Conservation (phyloP, 2,113 vertebrate species). For the Petromus typicus region DNA sequence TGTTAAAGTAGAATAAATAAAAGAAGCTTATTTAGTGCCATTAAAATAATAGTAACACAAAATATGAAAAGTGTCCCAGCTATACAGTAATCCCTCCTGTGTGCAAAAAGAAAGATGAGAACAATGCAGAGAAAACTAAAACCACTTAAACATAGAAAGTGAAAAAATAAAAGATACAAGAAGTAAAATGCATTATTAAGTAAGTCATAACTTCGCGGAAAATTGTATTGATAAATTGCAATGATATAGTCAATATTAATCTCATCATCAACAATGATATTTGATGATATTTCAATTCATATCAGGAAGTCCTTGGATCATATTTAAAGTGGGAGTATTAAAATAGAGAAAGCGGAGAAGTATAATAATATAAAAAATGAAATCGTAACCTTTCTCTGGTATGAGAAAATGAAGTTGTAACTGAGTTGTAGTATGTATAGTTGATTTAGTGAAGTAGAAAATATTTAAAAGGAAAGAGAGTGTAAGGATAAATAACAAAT, state of each 20-base stretch:
- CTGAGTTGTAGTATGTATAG: no score
- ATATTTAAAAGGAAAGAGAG: no score
- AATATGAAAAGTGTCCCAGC: background rate
- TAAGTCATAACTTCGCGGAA: background rate
- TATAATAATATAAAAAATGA: background rate
- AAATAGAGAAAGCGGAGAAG: background rate
- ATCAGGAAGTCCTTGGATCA: background rate
- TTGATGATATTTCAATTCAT: no score
- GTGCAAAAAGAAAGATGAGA: background rate
- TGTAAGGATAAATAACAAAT: no score
- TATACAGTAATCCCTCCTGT: background rate
- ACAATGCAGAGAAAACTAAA: background rate
- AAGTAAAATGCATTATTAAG: background rate
- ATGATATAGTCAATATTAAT: background rate
- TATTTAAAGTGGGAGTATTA: background rate
- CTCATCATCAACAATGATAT: background rate
- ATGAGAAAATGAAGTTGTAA: no score
- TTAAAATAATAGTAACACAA: background rate
- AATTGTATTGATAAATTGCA: background rate
- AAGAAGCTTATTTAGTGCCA: background rate
- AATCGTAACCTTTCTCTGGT: no score
- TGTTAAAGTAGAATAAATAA: background rate
- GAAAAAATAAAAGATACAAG: background rate
- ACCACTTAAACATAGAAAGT: background rate
- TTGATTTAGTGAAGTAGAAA: no score